Evolutionary conservation across 2,113 vertebrate species (phyloP), one percentile per base, ranked within the genome.

Genomic region (Neopipo cinnamomea): DNA sequence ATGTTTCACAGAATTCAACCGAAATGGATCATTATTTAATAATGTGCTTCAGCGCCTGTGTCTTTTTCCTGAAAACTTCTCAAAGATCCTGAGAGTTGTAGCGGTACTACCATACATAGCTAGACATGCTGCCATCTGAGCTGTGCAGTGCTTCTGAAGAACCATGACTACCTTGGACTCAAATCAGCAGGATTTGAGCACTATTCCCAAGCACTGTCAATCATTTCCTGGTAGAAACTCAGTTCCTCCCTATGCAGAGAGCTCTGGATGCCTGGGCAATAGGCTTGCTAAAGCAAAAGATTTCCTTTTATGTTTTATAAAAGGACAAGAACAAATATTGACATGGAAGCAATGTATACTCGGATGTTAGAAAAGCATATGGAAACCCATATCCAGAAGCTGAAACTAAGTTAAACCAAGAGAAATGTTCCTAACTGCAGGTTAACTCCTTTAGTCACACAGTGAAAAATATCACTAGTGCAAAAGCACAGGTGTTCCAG

Each of bases 311-410:
- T 8, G 8, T 72, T 81, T 46, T 55, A 25, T 46, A 56, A 35
- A 80, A 67, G n/a, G 80, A n/a, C 16, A 79, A 58, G 17, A 71
- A 76, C 23, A 72, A 39, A 73, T 42, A 63, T 11, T 58, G 33
- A 56, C 39, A 49, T 39, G 17, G 30, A 46, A 65, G 5, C 7
- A 28, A 59, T 4, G 5, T 35, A 39, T 6, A 63, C 6, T 46
- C 0, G 0, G 11, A 67, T 1, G 0, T 14, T 61, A 35, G 65
- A 75, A 96, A 83, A n/a, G n/a, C 41, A 73, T 8, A 59, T 70
- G 21, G 41, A 86, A 88, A 90, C 56, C 14, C 68, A 25, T n/a
- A 86, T 6, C 7, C 33, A 66, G 71, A 92, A 80, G 8, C 6
- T 35, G 12, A 56, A 94, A 82, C 9, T 53, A 81, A 71, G 3